These are phyloP conservation scores for Myathropa florea DNA, from an alignment of 2,888 invertebrate genomes.

Conservation along the genomic window DNA sequence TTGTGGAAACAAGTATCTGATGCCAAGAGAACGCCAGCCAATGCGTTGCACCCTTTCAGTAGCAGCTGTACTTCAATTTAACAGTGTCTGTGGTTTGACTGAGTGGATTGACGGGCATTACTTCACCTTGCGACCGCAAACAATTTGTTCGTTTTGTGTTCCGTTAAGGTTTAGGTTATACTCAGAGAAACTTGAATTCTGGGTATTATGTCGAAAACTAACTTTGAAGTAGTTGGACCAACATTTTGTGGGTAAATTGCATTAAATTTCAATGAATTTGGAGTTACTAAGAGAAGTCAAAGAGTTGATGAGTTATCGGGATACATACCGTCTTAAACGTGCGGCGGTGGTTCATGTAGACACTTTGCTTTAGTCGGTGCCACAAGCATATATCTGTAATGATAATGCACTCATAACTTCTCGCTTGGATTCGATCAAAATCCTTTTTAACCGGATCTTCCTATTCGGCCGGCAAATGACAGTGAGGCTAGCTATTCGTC, in stretches of 20 bases:
- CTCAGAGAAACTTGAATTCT: not conserved
- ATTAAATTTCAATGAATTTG: no score
- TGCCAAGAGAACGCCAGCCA: not conserved
- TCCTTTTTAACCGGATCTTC: no score
- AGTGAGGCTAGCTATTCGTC: no score
- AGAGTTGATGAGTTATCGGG: no score
- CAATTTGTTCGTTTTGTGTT: not conserved
- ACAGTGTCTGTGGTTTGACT: not conserved
- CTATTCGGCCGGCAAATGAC: no score
- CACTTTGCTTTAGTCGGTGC: no score
- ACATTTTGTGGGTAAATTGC: not conserved
- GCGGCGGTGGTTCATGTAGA: no score
- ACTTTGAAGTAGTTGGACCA: not conserved
- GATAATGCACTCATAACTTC: no score
- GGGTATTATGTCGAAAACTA: not conserved
- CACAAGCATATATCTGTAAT: no score
- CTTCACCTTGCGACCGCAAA: not conserved
- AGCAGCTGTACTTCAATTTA: not conserved
- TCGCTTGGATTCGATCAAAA: no score
- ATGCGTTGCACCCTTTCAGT: not conserved
- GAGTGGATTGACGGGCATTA: not conserved
- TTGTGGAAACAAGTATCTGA: not conserved
- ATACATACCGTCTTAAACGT: no score
- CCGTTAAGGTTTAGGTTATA: not conserved
- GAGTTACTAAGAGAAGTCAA: no score